These are phyloP conservation scores for Protobothrops flavoviridis DNA, from an alignment of 2,113 vertebrate genomes.

Conservation along the genomic window DNA sequence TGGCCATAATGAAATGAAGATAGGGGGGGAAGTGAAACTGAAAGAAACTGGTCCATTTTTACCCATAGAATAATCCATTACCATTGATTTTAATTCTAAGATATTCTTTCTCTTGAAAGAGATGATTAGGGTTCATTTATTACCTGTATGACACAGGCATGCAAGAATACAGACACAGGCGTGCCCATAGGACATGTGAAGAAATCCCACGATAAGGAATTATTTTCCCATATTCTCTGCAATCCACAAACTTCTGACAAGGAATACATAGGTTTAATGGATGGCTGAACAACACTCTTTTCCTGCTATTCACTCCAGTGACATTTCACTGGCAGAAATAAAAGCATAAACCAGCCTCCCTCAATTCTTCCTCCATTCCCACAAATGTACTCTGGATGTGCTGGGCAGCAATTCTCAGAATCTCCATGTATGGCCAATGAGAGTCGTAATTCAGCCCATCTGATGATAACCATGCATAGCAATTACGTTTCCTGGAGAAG, in stretches of 20 bases:
- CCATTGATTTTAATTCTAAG: not conserved
- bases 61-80: not conserved
- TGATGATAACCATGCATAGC: not conserved
- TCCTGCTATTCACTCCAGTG: not conserved
- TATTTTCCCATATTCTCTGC: not conserved
- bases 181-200: no score
- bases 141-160: not conserved
- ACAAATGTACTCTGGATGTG: not conserved
- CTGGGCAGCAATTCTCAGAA: not conserved
- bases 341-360: not conserved
- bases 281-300: not conserved
- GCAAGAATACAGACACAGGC: not conserved
- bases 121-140: not conserved
- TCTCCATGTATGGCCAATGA: not conserved
- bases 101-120: not conserved
- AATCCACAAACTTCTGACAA: not conserved
- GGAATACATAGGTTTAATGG: not conserved
- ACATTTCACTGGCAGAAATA: not conserved
- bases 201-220: not conserved
- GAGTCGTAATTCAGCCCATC: not conserved
- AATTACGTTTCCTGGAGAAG: not conserved
- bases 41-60: not conserved
- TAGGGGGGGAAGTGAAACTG: no score
- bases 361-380: not conserved
- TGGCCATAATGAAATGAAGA: not conserved